Conservation (phyloP, 2,888 invertebrate genomes). For the Drosophila limbata region DNA sequence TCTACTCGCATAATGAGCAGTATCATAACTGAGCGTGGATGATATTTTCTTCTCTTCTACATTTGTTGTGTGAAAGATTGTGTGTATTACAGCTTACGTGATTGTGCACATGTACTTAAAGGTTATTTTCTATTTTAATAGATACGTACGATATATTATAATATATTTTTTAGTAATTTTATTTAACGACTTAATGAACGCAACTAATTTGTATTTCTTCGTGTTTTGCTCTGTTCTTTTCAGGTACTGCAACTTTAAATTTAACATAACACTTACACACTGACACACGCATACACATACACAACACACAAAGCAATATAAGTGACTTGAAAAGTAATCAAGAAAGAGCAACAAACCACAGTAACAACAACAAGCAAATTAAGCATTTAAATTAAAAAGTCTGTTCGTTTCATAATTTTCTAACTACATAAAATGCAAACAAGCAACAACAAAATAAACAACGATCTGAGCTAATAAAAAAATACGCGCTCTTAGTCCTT, state of each 20-base stretch:
- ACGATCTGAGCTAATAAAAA: constrained; percentile 11
- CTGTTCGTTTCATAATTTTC: not conserved
- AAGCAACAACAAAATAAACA: not conserved
- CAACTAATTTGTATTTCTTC: constrained; percentile 12
- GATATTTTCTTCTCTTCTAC: constrained; percentile 5
- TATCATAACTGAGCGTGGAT: constrained; percentile 8
- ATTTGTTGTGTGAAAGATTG: not conserved
- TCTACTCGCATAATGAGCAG: constrained; percentile 13
- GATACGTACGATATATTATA: no score
- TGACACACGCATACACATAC: constrained; percentile 31
- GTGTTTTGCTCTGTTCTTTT: constrained; percentile 27
- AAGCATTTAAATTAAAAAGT: not conserved
- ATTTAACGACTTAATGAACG: not conserved
- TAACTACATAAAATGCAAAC: not conserved
- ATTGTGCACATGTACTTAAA: not conserved
- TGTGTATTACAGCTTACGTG: constrained; percentile 7
- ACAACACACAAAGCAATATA: constrained; percentile 44
- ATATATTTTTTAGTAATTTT: constrained; percentile 5
- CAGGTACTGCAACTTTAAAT: constrained; percentile 70
- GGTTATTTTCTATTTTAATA: not conserved
- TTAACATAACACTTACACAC: constrained; percentile 32
- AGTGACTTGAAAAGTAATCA: constrained; percentile 58
- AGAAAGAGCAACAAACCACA: constrained; percentile 8
- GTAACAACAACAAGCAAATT: constrained; percentile 1
- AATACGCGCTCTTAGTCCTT: constrained; percentile 20